These are phyloP conservation scores for Amphilophus citrinellus DNA, from an alignment of 2,113 vertebrate genomes.

Conservation along the genomic window DNA sequence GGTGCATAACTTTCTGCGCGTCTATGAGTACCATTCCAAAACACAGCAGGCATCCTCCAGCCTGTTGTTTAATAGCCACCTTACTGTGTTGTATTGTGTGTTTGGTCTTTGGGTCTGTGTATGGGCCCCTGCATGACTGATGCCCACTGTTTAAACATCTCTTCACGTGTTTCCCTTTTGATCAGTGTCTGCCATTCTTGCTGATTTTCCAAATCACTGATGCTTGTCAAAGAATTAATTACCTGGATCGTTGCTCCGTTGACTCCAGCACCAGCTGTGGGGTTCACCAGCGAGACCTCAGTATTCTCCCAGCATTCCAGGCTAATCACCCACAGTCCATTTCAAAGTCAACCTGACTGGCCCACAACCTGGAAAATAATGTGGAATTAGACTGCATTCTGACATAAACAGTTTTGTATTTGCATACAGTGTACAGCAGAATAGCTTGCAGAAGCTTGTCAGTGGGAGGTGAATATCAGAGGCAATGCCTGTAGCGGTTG, in stretches of 20 bases:
- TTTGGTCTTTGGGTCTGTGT: conserved; percentile 48
- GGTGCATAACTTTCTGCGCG: conserved; percentile 12
- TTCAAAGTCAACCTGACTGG: conserved; percentile 86
- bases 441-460: conserved; percentile 63
- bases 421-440: conserved; percentile 78
- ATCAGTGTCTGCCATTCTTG: conserved; percentile 82
- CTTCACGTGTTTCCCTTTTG: conserved; percentile 81
- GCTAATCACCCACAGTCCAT: conserved; percentile 83
- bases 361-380: conserved; percentile 77
- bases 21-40: conserved; percentile 32
- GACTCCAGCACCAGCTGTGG: conserved; percentile 75
- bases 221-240: conserved; percentile 87
- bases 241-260: conserved; percentile 81
- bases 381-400: conserved; percentile 77
- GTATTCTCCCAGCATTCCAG: conserved; percentile 75
- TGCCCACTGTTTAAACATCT: conserved; percentile 79
- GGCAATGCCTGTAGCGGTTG: conserved; percentile 69
- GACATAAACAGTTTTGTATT: conserved; percentile 80
- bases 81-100: conserved; percentile 52
- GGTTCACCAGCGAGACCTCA: conserved; percentile 73
- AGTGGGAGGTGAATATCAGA: conserved; percentile 71
- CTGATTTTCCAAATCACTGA: conserved; percentile 86
- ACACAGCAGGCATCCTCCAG: conserved; percentile 14
- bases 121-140: conserved; percentile 63
- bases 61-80: conserved; percentile 62